A percentile compares a stretch with the other conserved stretches of the same genome.
Conservation (phyloP, 2,797 vertebrate genomes). For the Labeo calbasu region DNA sequence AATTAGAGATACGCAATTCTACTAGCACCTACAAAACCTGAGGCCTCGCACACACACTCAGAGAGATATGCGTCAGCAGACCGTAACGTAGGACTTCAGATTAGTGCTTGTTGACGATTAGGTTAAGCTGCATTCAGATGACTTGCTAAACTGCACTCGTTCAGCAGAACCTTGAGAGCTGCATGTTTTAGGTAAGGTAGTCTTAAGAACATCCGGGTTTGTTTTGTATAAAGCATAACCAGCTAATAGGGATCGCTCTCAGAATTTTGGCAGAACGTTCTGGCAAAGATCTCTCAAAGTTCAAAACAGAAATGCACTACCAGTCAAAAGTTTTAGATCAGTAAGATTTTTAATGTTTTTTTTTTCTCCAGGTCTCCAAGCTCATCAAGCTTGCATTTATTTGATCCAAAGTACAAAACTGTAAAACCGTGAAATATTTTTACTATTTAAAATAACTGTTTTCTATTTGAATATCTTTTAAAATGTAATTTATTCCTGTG, state of each 20-base stretch:
- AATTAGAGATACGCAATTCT: background rate
- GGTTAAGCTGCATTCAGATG: conserved; percentile 35
- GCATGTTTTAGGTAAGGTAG: background rate
- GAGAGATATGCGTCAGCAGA: background rate
- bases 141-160: conserved; percentile 4
- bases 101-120: conserved; percentile 21
- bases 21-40: background rate
- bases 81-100: background rate
- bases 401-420: no score
- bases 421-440: no score
- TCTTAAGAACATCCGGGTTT: background rate
- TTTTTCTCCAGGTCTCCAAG: no score
- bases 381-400: no score
- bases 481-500: no score
- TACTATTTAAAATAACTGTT: no score
- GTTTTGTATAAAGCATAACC: background rate
- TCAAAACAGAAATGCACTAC: no score
- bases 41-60: background rate
- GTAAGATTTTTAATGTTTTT: no score
- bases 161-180: background rate
- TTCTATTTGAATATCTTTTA: no score
- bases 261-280: background rate
- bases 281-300: background rate
- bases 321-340: no score
- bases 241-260: background rate